Base-by-base conservation (phyloP, 2,113 vertebrate species). In the Planiliza haematocheilus region DNA sequence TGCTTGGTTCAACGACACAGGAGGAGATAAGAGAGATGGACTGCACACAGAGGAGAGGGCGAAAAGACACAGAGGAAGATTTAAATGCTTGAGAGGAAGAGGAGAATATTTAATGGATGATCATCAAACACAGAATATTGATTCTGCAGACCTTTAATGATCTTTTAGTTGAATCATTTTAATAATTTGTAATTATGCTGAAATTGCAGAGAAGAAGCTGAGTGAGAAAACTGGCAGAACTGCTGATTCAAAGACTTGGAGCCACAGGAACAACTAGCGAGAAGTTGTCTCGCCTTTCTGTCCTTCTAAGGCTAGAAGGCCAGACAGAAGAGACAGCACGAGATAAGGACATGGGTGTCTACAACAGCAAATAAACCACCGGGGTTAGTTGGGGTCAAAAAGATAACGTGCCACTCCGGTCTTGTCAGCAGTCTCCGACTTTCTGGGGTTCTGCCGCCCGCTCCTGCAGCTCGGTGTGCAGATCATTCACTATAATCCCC, bases 301-400 rank as follows among this genome's bases (percentile, higher is more conserved):
- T 51, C 42, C 7, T 45, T 56, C 9, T 45, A 41, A 21, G 42
- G 60, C 52, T 20, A 21, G 24, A 67, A 50, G 50, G 18, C 60
- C 68, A 70, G 60, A 76, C 65, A 70, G 38, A 72, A 20, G 45
- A 71, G 52, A 77, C 58, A 66, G 71, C 34, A 16, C 4, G 1
- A 79, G 83, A 85, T 87, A 82, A 86, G 81, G 62, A 68, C 43
- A 70, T 73, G 60, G 71, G 60, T 61, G 77, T 81, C 48, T 63
- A 82, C 77, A 74, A 57, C 79, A 84, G 80, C 43, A 78, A 77
- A 70, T 68, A 66, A 72, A 16, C 21, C 78, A 70, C 21, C 13
- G n/a, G 45, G 79, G 83, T 88, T 81, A 83, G 79, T 72, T 79
- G 65, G 84, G 80, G 84, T 86, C 73, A 86, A 85, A 80, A 36